Percentiles rank a stretch among this genome's conserved stretches.
Conservation (phyloP, 2,113 vertebrate species). For the Forbesichthys papilliferus region DNA sequence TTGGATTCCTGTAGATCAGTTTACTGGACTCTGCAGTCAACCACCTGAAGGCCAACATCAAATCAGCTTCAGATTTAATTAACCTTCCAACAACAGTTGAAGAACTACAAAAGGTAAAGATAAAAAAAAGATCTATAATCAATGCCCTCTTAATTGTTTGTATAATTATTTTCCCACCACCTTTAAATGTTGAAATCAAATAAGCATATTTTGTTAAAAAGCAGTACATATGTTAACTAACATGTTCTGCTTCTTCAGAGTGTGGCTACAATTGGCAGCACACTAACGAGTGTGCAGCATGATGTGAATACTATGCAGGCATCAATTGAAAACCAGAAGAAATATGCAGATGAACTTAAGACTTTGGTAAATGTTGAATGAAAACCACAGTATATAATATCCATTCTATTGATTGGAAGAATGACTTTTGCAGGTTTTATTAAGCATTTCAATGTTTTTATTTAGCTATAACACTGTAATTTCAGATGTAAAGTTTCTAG, state of each 20-base stretch:
- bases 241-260: constrained; percentile 76
- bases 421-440: background rate
- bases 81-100: constrained; percentile 90
- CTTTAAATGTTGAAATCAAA: no score
- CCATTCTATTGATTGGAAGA: background rate
- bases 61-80: constrained; percentile 91
- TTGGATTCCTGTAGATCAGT: constrained; percentile 73
- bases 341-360: constrained; percentile 74
- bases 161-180: background rate
- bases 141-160: background rate
- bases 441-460: no score
- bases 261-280: constrained; percentile 93
- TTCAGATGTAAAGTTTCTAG: no score
- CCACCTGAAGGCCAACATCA: constrained; percentile 90
- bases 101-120: constrained; percentile 91
- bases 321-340: constrained; percentile 84
- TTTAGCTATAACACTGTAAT: no score
- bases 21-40: constrained; percentile 86
- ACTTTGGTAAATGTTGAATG: constrained; percentile 77
- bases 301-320: constrained; percentile 88
- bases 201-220: no score
- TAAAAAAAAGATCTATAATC: background rate
- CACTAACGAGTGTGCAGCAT: constrained; percentile 90
- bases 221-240: background rate
- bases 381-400: background rate